Conservation (phyloP, 2,888 invertebrate species). For the Mythimna vitellina region DNA sequence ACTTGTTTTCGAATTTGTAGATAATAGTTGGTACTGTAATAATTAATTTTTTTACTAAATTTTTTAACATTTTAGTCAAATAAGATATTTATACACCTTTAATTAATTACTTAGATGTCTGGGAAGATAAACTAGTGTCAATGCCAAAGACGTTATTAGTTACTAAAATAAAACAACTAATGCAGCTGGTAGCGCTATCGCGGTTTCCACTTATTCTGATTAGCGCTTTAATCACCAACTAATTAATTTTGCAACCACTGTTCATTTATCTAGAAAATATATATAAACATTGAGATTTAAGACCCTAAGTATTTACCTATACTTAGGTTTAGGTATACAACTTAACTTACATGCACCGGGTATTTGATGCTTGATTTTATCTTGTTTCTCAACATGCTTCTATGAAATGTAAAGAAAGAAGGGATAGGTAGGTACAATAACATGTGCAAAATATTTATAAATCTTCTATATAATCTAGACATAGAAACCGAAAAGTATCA, state of each 20-base stretch:
- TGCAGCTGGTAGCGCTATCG: conserved; percentile 34
- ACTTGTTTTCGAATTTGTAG: background rate
- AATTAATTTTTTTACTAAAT: background rate
- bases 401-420: background rate
- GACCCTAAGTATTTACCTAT: background rate
- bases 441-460: background rate
- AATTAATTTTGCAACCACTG: conserved; percentile 46
- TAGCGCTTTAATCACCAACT: conserved; percentile 37
- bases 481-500: background rate
- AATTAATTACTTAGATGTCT: conserved; percentile 43
- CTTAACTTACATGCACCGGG: background rate
- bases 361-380: too few relatives aligned
- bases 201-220: conserved; percentile 45
- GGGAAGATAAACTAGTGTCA: conserved; percentile 47
- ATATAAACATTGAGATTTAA: conserved; percentile 5
- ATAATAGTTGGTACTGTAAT: background rate
- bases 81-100: conserved; percentile 18
- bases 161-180: conserved; percentile 36
- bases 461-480: background rate
- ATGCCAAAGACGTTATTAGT: conserved; percentile 43
- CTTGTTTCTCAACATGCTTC: background rate
- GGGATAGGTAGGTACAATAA: background rate
- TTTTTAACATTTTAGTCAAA: background rate
- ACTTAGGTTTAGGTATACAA: too few relatives aligned
- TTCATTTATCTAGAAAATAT: conserved; percentile 33